A percentile compares a stretch with the other conserved stretches of the same genome.
phyloP scores from a whole-genome alignment of 1,140 invertebrate species.

The Nasonia vitripennis region DNA sequence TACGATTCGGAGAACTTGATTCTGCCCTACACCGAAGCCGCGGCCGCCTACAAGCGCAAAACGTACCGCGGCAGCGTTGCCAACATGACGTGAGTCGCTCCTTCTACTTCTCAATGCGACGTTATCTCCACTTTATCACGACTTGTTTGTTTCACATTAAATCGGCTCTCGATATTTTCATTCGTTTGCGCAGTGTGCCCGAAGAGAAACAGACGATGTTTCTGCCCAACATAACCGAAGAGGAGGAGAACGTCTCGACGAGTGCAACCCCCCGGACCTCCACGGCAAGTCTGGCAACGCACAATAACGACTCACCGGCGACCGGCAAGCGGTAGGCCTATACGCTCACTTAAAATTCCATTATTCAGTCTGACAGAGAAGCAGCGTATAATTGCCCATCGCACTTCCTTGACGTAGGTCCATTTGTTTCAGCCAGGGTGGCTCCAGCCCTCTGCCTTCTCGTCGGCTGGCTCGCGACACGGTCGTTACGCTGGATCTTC shows the following conservation, averaged over 20 bases:
- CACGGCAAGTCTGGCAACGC: constrained; percentile 61
- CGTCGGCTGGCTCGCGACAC: constrained; percentile 63
- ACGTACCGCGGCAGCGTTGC: constrained; percentile 81
- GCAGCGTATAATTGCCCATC: not conserved
- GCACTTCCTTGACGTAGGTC: constrained; percentile 62
- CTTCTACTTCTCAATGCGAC: not conserved
- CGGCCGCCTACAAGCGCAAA: constrained; percentile 79
- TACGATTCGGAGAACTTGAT: constrained; percentile 77
- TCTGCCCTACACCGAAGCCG: constrained; percentile 80
- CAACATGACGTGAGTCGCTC: constrained; percentile 77
- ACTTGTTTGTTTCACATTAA: no score
- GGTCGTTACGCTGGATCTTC: constrained; percentile 67
- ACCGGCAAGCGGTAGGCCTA: constrained; percentile 62
- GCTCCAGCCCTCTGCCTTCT: constrained; percentile 64
- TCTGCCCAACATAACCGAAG: constrained; percentile 78
- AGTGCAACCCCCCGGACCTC: constrained; percentile 65
- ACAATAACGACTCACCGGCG: constrained; percentile 57
- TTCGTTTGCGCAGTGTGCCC: constrained; percentile 73
- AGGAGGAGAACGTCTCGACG: constrained; percentile 72
- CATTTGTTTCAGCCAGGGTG: constrained; percentile 74
- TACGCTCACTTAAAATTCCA: no score
- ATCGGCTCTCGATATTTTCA: not conserved
- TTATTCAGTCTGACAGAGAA: no score
- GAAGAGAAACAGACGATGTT: constrained; percentile 80
- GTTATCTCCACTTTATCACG: no score